Evolutionary conservation across 1,140 invertebrate species (phyloP).

Genomic region (Pectinophora gossypiella): DNA sequence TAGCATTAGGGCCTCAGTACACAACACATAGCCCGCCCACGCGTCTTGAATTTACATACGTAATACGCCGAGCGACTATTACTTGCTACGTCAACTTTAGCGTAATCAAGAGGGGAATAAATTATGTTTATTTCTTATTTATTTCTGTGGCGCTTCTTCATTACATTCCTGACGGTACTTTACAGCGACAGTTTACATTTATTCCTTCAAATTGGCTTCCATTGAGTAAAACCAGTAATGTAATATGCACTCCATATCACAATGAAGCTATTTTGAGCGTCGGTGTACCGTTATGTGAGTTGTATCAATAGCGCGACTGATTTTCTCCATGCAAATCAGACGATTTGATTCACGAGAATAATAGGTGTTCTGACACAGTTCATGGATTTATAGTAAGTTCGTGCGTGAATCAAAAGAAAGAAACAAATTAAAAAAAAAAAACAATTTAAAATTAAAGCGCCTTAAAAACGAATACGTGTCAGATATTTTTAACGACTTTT

Average conservation of each 20-base stretch:
- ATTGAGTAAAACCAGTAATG: slow-evolving; percentile 9
- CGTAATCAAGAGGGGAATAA: not conserved
- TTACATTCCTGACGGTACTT: too few relatives aligned
- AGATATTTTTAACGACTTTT: not conserved
- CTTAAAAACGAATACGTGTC: not conserved
- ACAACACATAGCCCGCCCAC: slow-evolving; percentile 35
- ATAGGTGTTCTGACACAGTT: not conserved
- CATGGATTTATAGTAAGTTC: slow-evolving; percentile 26
- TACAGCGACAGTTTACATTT: too few relatives aligned
- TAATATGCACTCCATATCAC: slow-evolving; percentile 15
- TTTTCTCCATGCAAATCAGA: slow-evolving; percentile 32
- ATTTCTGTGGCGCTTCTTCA: not conserved
- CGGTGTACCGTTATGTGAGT: not conserved
- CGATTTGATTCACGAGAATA: slow-evolving; percentile 33
- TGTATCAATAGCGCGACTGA: not conserved
- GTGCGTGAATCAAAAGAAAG: slow-evolving; percentile 24
- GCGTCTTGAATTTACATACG: slow-evolving; percentile 27
- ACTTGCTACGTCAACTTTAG: not conserved
- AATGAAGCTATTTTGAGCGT: slow-evolving; percentile 18
- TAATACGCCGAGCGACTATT: slow-evolving; percentile 14
- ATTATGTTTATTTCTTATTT: not conserved
- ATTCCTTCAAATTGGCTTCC: slow-evolving; percentile 11
- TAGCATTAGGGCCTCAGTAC: slow-evolving; percentile 36
- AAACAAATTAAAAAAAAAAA: slow-evolving; percentile 2
- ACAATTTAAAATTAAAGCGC: not conserved